Evolutionary conservation across 2,113 vertebrate species (phyloP).

Genomic region (Pristiophorus japonicus): DNA sequence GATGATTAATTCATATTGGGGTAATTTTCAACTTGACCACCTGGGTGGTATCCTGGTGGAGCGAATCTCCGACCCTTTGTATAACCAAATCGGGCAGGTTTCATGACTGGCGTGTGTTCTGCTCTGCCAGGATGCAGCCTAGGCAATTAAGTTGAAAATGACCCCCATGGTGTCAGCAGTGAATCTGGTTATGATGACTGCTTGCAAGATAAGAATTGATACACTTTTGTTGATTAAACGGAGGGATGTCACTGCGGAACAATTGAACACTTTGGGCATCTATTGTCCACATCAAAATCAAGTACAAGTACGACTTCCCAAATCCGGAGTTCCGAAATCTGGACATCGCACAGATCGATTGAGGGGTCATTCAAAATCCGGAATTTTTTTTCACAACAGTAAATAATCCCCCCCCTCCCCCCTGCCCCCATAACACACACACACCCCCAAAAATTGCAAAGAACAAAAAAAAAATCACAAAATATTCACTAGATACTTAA

Average conservation of each 20-base stretch:
- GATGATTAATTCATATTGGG: not conserved
- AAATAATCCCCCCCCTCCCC: no score
- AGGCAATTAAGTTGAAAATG: not conserved
- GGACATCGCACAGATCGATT: no score
- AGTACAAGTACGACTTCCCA: no score
- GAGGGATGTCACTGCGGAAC: not conserved
- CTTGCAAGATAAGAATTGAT: not conserved
- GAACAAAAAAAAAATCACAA: no score
- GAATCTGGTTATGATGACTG: not conserved
- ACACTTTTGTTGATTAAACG: not conserved
- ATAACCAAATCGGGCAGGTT: not conserved
- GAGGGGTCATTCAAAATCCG: no score
- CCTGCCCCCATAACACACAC: no score
- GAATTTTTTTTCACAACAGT: no score
- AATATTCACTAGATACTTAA: no score
- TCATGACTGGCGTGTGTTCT: not conserved
- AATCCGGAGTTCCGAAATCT: no score
- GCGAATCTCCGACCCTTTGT: not conserved
- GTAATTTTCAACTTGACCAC: not conserved
- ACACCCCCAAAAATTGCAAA: no score
- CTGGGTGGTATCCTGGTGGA: not conserved
- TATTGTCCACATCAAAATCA: not conserved
- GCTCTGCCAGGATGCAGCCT: not conserved
- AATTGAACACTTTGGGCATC: not conserved
- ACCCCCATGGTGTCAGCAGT: not conserved